Percentiles rank a stretch among this genome's conserved stretches.
phyloP scores from a whole-genome alignment of 2,113 vertebrate species.

The Perca fluviatilis region DNA sequence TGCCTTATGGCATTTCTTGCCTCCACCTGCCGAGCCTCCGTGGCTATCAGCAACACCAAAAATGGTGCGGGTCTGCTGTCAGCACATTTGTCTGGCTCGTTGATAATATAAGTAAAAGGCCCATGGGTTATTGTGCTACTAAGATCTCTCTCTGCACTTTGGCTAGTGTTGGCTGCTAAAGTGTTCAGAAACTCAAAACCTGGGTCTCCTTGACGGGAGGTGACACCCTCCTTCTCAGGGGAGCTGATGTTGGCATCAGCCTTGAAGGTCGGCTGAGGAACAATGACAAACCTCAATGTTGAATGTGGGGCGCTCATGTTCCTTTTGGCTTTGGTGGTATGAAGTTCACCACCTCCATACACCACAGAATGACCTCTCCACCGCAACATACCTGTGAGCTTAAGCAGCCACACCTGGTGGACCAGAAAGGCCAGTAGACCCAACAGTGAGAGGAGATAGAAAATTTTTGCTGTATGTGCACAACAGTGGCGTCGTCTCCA shows the following conservation, averaged over 20 bases:
- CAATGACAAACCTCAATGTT: constrained; percentile 82
- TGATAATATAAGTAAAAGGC: constrained; percentile 91
- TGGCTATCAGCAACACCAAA: constrained; percentile 93
- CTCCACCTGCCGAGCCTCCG: constrained; percentile 90
- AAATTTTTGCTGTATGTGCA: constrained; percentile 86
- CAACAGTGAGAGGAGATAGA: constrained; percentile 88
- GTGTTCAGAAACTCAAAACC: constrained; percentile 78
- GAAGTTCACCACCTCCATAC: constrained; percentile 84
- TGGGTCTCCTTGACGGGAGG: constrained; percentile 80
- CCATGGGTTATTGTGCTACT: constrained; percentile 73
- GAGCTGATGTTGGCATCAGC: constrained; percentile 81
- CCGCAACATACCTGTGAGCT: constrained; percentile 74
- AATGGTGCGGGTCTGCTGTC: constrained; percentile 86
- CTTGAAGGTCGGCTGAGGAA: constrained; percentile 81
- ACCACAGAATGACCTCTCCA: constrained; percentile 88
- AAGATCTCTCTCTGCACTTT: constrained; percentile 79
- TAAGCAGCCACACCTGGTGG: constrained; percentile 89
- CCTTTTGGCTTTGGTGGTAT: constrained; percentile 82
- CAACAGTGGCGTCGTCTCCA: constrained; percentile 93
- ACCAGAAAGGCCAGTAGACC: constrained; percentile 89
- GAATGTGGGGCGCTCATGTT: constrained; percentile 85
- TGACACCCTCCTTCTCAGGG: constrained; percentile 75
- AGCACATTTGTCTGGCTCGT: constrained; percentile 91
- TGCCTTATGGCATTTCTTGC: constrained; percentile 95
- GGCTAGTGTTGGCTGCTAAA: constrained; percentile 67